Evolutionary conservation across 2,797 vertebrate species (phyloP).

Genomic region (Apogon hyalosoma): DNA sequence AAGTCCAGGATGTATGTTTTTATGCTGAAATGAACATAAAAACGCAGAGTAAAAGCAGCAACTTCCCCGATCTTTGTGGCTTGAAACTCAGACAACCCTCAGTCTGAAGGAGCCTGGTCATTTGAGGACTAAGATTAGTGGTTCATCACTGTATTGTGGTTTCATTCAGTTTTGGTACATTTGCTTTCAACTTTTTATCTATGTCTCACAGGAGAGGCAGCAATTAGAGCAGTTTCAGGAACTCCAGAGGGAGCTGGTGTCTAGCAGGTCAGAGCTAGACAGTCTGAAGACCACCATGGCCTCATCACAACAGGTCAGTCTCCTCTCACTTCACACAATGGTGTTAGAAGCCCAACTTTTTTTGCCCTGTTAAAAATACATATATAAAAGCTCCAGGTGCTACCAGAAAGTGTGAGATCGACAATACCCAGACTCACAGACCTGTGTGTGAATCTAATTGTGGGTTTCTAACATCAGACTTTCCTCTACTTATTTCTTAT

Average conservation of each 20-base stretch:
- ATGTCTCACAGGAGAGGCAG: slow-evolving; percentile 84
- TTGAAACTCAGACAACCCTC: too few species aligned
- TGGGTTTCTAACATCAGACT: too few species aligned
- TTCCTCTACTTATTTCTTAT: too few species aligned
- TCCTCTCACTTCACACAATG: background rate
- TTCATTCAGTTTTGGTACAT: background rate
- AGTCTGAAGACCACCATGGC: slow-evolving; percentile 83
- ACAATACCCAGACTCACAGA: slow-evolving; percentile 20
- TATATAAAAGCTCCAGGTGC: background rate
- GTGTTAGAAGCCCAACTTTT: background rate
- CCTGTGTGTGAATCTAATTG: background rate
- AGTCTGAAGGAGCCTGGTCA: too few species aligned
- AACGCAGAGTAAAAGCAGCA: too few species aligned
- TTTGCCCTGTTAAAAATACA: slow-evolving; percentile 5
- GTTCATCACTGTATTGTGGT: too few species aligned
- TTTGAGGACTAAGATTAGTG: too few species aligned
- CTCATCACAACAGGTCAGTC: slow-evolving; percentile 87
- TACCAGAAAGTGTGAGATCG: background rate
- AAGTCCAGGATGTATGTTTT: too few species aligned
- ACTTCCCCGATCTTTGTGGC: too few species aligned
- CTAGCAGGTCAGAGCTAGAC: slow-evolving; percentile 88
- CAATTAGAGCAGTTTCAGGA: slow-evolving; percentile 89
- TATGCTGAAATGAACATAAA: too few species aligned
- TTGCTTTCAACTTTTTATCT: background rate
- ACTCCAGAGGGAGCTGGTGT: slow-evolving; percentile 88